A percentile compares a stretch with the other conserved stretches of the same genome.
phyloP scores from a whole-genome alignment of 2,797 vertebrate genomes.

The Tympanoctomys barrerae region DNA sequence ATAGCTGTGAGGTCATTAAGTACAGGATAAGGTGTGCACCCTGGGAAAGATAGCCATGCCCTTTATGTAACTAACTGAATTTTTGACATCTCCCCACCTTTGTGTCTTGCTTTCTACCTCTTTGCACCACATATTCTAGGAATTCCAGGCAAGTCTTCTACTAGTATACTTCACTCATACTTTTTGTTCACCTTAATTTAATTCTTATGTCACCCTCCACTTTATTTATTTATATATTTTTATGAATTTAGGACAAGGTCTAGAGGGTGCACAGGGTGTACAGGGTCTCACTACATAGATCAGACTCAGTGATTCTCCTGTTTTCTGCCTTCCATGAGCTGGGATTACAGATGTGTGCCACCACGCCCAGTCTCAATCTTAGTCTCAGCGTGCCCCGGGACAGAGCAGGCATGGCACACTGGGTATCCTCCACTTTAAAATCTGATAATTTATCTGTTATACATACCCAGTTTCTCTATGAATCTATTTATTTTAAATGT shows the following conservation, averaged over 20 bases:
- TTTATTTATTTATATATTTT: too few relatives aligned
- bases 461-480: not conserved
- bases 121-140: not conserved
- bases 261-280: too few relatives aligned
- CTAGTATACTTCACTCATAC: not conserved
- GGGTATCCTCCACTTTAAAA: not conserved
- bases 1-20: conserved; percentile 10
- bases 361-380: too few relatives aligned
- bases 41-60: not conserved
- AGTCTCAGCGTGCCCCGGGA: too few relatives aligned
- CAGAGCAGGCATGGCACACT: too few relatives aligned
- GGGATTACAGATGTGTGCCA: too few relatives aligned
- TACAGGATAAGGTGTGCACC: not conserved
- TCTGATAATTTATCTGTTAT: not conserved
- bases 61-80: not conserved
- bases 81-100: not conserved
- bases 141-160: not conserved
- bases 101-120: not conserved
- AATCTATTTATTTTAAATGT: not conserved
- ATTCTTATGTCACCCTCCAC: not conserved
- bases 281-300: too few relatives aligned
- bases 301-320: too few relatives aligned
- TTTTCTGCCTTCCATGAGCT: too few relatives aligned
- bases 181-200: not conserved
- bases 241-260: not conserved